These are phyloP conservation scores for Erithacus rubecula DNA, from an alignment of 2,797 vertebrate genomes.

Conservation along the genomic window DNA sequence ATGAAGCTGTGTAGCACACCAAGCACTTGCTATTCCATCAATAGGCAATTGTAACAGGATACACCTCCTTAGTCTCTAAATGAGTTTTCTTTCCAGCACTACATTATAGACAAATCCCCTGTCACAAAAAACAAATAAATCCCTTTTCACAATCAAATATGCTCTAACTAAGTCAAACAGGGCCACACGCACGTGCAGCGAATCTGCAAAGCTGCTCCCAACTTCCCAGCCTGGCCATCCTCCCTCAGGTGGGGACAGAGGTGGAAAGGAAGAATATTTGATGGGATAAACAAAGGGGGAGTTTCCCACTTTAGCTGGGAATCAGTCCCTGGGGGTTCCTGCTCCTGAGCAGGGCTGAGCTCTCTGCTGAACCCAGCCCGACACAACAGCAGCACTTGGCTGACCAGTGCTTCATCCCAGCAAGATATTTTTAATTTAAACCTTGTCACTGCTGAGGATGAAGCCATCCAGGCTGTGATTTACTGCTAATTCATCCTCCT, in stretches of 20 bases:
- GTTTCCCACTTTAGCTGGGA: constrained; percentile 56
- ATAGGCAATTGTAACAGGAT: constrained; percentile 66
- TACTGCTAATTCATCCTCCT: constrained; percentile 66
- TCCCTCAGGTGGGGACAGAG: not conserved
- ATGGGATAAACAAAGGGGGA: constrained; percentile 52
- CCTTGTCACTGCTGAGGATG: constrained; percentile 41
- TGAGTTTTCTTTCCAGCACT: constrained; percentile 67
- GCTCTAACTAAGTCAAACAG: constrained; percentile 24
- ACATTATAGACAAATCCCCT: constrained; percentile 59
- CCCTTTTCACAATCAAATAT: constrained; percentile 28
- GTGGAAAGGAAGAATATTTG: not conserved
- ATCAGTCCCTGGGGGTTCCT: constrained; percentile 33
- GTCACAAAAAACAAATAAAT: constrained; percentile 59
- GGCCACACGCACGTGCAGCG: not conserved
- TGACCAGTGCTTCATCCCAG: constrained; percentile 47
- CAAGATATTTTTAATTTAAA: constrained; percentile 73
- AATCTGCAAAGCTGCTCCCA: not conserved
- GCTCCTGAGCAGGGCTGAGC: constrained; percentile 27
- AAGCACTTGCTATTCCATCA: constrained; percentile 43
- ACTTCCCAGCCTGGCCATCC: not conserved
- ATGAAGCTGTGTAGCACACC: constrained; percentile 26
- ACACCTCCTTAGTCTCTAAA: constrained; percentile 54
- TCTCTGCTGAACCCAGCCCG: constrained; percentile 4
- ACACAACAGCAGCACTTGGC: constrained; percentile 44
- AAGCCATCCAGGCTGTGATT: constrained; percentile 73